Evolutionary conservation across 2,113 vertebrate species (phyloP), one percentile per base, ranked within the genome.

Genomic region (Acinonyx jubatus): DNA sequence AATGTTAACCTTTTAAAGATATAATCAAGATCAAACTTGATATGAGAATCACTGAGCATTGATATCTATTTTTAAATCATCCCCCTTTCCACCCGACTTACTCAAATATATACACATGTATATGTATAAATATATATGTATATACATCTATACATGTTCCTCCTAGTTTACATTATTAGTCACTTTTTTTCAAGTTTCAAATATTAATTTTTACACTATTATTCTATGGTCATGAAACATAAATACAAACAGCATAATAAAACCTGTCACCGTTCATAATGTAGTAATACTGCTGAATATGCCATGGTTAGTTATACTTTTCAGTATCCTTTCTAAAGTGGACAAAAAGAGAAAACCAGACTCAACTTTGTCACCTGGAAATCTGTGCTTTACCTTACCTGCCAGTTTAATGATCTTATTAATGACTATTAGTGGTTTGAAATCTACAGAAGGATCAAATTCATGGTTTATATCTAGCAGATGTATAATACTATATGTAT

Each of bases 1-100:
- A 81, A 88, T 87, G 57, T 81, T 97, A 96, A 97, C 57, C n/a
- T 95, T 97, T 97, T 78, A 95, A 87, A 95, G 55, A 94, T 92
- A 84, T 61, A 97, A 96, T 96, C 87, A 95, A 84, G 52, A 87
- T 66, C 81, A 84, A 79, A 81, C 19, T 71, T 96, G 66, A 57
- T 76, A 23, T 29, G n/a, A 94, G 84, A 91, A 88, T 87, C 50
- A 52, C 4, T 61, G n/a, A 96, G 23, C 29, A 93, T 74, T 91
- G 45, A 88, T 38, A 92, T 83, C 38, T 88, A 66, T 90, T 96
- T 87, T 97, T 38, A 94, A 96, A 92, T 55, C 23, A 96, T 66
- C 69, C 8, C 11, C 38, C 61, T 63, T 65, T 74, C 74, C 13
- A 63, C 63, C 38, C 8, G 79, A 57, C 25, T 86, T 97, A n/a